Base-by-base conservation (phyloP, 2,113 vertebrate species). In the Polyodon spathula region DNA sequence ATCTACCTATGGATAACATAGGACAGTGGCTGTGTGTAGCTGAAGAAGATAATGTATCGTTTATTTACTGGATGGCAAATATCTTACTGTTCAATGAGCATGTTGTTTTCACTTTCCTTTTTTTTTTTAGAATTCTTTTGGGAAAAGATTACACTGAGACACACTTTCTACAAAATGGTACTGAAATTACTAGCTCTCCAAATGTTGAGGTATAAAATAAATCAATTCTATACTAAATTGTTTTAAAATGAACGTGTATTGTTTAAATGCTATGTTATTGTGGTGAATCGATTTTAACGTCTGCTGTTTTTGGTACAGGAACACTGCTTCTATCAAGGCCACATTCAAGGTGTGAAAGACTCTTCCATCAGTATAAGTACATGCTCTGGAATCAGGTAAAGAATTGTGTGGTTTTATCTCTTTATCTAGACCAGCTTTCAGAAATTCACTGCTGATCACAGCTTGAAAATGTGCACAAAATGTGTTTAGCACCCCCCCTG, bases 261-360 rank as follows among this genome's bases (percentile, higher is more conserved):
- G 2, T 46, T 14, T 42, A 12, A 27, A 56, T 4, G 54, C 15
- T 48, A 40, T 56, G 15, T 38, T 40, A 40, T 17, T 54, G 11
- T 51, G 57, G 37, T 12, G 40, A 17, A 39, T 60, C 12, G 9
- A 8, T 41, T 55, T 61, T 15, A 52, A 7, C 6, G 6, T 39
- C 10, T 38, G 37, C 46, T 42, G 43, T 63, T 42, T 51, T 63
- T 65, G 15, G 0, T 64, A 42, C 76, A 97, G 94, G 86, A 86
- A 16, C 93, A 95, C 73, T 97, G 94, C 76, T 89, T 92, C 72
- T 97, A 97, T 68, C 93, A 96, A 51, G 93, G 94, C 44, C 69
- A 79, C 0, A 74, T 97, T 53, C 77, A 71, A 54, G 89, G 84
- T 46, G 64, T 91, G 1, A 50, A 68, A 0, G 63, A 74, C 64